These are phyloP conservation scores for Erebia aethiops DNA, from an alignment of 2,888 invertebrate species.

Conservation along the genomic window DNA sequence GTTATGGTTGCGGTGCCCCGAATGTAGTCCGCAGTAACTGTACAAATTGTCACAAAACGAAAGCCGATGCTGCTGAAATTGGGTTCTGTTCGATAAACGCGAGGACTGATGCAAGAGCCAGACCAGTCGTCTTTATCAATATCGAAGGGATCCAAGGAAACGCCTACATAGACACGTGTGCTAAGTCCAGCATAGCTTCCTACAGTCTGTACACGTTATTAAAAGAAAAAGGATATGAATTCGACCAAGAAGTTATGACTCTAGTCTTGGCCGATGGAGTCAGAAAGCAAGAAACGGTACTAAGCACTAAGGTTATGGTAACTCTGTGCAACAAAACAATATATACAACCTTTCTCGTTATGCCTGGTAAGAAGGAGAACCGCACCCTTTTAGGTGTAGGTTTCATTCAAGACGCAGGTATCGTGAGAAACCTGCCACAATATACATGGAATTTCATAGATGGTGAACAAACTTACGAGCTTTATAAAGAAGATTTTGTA, in stretches of 20 bases:
- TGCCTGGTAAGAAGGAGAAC: no score
- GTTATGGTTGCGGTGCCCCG: slow-evolving; percentile 39
- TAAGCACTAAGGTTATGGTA: no score
- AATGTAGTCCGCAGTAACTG: slow-evolving; percentile 21
- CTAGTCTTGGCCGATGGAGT: no score
- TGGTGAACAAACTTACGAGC: no score
- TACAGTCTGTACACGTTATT: slow-evolving; percentile 29
- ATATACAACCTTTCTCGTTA: no score
- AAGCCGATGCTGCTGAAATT: not conserved
- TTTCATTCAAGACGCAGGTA: no score
- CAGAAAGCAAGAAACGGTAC: no score
- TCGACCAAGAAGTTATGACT: not conserved
- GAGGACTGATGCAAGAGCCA: slow-evolving; percentile 17
- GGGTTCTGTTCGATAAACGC: slow-evolving; percentile 32
- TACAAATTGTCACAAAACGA: slow-evolving; percentile 29
- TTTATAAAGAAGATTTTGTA: no score
- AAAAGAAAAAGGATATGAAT: slow-evolving; percentile 20
- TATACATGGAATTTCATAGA: no score
- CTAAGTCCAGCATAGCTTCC: slow-evolving; percentile 36
- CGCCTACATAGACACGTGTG: slow-evolving; percentile 36
- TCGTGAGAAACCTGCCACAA: no score
- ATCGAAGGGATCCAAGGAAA: slow-evolving; percentile 20
- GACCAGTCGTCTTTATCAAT: slow-evolving; percentile 32
- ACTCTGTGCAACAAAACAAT: no score
- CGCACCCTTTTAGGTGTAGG: no score